phyloP scores from a whole-genome alignment of 2,113 vertebrate genomes.

The Chrysochloris asiatica region DNA sequence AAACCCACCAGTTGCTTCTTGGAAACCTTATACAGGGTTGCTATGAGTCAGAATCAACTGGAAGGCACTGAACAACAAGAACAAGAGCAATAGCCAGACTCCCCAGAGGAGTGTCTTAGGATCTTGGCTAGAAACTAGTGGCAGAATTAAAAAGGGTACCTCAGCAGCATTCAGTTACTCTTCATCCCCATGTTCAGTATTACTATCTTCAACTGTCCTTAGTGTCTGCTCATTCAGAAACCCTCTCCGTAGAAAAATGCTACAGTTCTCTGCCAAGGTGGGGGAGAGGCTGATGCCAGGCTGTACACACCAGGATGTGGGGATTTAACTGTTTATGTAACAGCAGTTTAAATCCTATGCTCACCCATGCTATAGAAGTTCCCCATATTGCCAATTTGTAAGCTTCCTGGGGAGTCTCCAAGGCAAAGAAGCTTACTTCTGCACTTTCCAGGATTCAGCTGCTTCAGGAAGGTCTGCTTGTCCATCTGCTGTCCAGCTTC shows the following conservation, averaged over 20 bases:
- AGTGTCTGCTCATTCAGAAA: not conserved
- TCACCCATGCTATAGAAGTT: no score
- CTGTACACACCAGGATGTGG: not conserved
- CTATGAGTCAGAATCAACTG: no score
- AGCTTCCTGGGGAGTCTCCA: not conserved
- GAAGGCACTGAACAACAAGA: no score
- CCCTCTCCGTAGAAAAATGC: not conserved
- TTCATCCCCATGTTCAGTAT: not conserved
- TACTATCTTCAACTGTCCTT: no score
- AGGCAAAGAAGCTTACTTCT: not conserved
- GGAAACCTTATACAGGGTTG: no score
- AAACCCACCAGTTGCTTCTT: no score
- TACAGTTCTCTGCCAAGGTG: not conserved
- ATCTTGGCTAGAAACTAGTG: not conserved
- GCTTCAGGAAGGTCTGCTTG: not conserved
- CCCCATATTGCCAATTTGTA: not conserved
- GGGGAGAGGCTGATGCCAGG: not conserved
- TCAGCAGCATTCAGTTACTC: not conserved
- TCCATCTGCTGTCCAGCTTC: not conserved
- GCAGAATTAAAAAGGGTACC: not conserved
- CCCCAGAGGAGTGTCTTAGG: not conserved
- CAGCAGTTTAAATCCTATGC: no score
- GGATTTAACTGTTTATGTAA: not conserved
- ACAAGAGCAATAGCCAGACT: no score
- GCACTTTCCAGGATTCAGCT: not conserved